Percentiles rank a stretch among this genome's conserved stretches.
phyloP scores from a whole-genome alignment of 2,888 invertebrate genomes.

The Cerastoderma edule region DNA sequence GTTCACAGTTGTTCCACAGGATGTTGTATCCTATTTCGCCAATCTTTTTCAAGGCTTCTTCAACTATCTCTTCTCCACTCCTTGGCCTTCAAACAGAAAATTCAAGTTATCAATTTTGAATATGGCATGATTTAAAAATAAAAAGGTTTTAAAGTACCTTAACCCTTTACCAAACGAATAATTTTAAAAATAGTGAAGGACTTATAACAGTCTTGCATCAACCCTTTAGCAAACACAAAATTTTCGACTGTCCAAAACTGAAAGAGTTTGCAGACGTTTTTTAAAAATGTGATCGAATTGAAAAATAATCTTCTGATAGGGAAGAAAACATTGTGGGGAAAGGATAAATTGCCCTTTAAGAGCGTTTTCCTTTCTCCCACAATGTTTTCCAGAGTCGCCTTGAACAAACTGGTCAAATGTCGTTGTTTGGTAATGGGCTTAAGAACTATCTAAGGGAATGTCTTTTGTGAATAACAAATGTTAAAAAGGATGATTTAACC shows the following conservation, averaged over 20 bases:
- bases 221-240: background rate
- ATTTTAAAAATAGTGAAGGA: background rate
- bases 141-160: background rate
- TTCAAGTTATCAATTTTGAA: background rate
- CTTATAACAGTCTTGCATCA: background rate
- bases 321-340: no score
- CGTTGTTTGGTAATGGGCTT: no score
- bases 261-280: no score
- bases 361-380: no score
- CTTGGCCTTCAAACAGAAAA: slow-evolving; percentile 65
- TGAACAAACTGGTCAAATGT: no score
- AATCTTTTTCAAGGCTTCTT: slow-evolving; percentile 74
- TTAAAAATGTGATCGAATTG: no score
- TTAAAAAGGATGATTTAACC: no score
- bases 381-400: no score
- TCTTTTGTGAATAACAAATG: no score
- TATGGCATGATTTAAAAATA: background rate
- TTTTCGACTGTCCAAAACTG: background rate
- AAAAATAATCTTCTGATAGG: no score
- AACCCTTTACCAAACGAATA: background rate
- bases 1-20: slow-evolving; percentile 82
- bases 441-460: no score
- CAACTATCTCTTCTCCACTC: slow-evolving; percentile 68
- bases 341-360: no score
- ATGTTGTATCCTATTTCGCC: slow-evolving; percentile 82